Base-by-base conservation (phyloP, 1,140 invertebrate species). In the Calosoma granatense region DNA sequence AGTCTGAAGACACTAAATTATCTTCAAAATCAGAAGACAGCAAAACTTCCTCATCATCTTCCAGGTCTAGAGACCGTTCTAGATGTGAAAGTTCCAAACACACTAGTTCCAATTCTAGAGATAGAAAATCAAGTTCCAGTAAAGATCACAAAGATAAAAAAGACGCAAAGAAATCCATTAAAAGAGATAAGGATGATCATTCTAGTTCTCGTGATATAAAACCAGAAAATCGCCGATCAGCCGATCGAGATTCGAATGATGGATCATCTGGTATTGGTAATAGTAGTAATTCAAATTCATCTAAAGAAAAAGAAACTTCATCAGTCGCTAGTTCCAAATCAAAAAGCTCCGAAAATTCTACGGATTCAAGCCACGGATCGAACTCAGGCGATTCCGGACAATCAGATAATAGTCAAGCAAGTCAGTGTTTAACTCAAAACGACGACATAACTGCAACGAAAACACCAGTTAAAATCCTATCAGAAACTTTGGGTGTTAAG, bases 191-290 rank as follows among this genome's bases (percentile, higher is more conserved):
- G 60, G 78, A 80, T 61, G 78, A 81, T 68, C 77, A 79, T 65
- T 78, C 76, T 59, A 77, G 77, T 62, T 66, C 76, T 14, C 78
- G 75, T 26, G 72, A 74, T 1, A 73, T 77, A 59, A 74, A 70
- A 6, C 73, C 68, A 56, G 70, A 72, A 20, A 70, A 60, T 53
- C 64, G 78, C 36, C 61, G 78, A 23, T 80, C 78, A 2, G 78
- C 77, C 2, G 78, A 81, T 60, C 68, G 78, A 58, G 79, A 81
- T 68, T 81, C 78, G 1, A 80, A 79, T 59, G 78, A 81, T 64
- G 78, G 78, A 11, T 58, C 56, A 54, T 36, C 53, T 1, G 53
- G 22, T 30, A 4, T 51, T 14, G 61, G 61, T 15, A 74, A 73
- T 56, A 69, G 72, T 1, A 74, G 72, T 74, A 75, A 69, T 67